These are phyloP conservation scores for Eolophus roseicapilla DNA, from an alignment of 2,113 vertebrate genomes.

Conservation along the genomic window DNA sequence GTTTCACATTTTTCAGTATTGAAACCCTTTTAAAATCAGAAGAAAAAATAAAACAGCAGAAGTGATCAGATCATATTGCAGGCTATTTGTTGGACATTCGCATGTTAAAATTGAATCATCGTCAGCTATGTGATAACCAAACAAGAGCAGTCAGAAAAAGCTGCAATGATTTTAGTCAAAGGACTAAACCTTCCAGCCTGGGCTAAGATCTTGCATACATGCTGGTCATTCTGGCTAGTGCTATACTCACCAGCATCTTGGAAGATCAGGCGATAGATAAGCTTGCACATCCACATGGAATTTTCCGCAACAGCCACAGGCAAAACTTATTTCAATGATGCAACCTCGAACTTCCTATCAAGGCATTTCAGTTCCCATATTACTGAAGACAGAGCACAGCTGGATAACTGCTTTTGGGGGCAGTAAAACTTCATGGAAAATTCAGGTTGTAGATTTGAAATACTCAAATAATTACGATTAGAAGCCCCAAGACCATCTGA, in stretches of 20 bases:
- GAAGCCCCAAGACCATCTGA: not conserved
- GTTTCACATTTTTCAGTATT: not conserved
- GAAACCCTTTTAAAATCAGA: not conserved
- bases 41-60: not conserved
- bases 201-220: not conserved
- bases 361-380: not conserved
- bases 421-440: not conserved
- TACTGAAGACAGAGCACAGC: not conserved
- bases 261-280: slow-evolving; percentile 26
- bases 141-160: slow-evolving; percentile 11
- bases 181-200: not conserved
- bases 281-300: slow-evolving; percentile 39
- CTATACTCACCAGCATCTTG: not conserved
- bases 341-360: slow-evolving; percentile 32
- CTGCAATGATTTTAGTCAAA: not conserved
- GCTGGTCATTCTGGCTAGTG: not conserved
- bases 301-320: slow-evolving; percentile 3
- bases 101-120: not conserved
- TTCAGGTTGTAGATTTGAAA: not conserved
- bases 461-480: not conserved
- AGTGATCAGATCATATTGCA: not conserved
- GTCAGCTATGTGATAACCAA: not conserved
- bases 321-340: slow-evolving; percentile 9
- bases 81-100: not conserved
- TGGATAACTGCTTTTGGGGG: not conserved